phyloP scores from a whole-genome alignment of 2,113 vertebrate species.

The Entomyzon cyanotis region DNA sequence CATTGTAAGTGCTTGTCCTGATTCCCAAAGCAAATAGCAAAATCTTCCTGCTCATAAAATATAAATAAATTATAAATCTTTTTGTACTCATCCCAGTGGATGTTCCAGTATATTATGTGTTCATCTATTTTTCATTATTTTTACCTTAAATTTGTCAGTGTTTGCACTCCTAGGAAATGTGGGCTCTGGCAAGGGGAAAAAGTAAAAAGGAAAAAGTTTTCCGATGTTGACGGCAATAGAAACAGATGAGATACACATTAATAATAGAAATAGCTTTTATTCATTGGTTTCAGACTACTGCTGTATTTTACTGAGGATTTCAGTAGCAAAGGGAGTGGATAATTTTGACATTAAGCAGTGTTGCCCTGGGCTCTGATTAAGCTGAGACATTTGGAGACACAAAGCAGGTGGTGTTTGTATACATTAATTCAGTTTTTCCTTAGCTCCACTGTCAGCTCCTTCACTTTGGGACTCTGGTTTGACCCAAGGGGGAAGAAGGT shows the following conservation, averaged over 20 bases:
- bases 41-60: constrained; percentile 21
- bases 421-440: background rate
- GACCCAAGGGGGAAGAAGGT: background rate
- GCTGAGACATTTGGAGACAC: background rate
- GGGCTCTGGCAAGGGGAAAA: background rate
- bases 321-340: background rate
- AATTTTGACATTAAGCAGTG: background rate
- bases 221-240: background rate
- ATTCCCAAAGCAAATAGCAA: constrained; percentile 6
- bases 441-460: background rate
- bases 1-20: background rate
- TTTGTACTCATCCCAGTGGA: background rate
- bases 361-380: background rate
- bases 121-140: constrained; percentile 25
- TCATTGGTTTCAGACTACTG: background rate
- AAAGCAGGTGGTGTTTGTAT: background rate
- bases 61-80: constrained; percentile 17
- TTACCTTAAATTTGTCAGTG: background rate
- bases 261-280: background rate
- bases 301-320: background rate
- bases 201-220: background rate
- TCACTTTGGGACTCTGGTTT: background rate
- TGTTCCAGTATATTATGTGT: background rate
- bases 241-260: background rate
- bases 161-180: background rate